These are phyloP conservation scores for Pristionchus mayeri DNA, from an alignment of 2,888 invertebrate species.

Conservation along the genomic window DNA sequence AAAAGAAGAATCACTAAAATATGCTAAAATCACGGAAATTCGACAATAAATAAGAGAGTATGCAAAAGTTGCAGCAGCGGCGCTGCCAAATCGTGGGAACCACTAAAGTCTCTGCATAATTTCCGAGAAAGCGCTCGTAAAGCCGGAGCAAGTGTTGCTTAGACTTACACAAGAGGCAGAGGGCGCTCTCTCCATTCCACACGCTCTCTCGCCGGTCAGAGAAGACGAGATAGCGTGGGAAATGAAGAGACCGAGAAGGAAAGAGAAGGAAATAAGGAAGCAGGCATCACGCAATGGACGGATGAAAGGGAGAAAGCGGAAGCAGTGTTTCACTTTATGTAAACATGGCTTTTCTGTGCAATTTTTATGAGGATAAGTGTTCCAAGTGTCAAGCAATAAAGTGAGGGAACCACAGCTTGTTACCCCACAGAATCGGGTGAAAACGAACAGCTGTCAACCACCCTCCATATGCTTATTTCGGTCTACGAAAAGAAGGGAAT, in stretches of 20 bases:
- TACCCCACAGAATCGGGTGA: neutral
- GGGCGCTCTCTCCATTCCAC: neutral
- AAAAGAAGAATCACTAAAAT: neutral
- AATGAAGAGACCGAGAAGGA: neutral
- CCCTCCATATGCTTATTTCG: conserved; percentile 2
- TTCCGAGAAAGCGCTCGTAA: conserved; percentile 7
- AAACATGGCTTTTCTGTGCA: too few species aligned
- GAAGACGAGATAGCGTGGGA: neutral
- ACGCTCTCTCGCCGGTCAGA: neutral
- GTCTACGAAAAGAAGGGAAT: neutral
- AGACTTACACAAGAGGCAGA: too few species aligned
- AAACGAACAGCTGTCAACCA: neutral
- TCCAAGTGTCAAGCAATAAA: too few species aligned
- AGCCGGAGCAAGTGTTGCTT: neutral
- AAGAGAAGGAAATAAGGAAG: neutral
- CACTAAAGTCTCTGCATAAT: neutral
- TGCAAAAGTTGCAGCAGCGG: too few species aligned
- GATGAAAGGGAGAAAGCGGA: too few species aligned
- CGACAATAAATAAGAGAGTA: neutral
- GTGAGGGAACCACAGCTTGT: too few species aligned
- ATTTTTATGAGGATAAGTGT: too few species aligned
- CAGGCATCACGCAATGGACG: neutral
- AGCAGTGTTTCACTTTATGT: too few species aligned
- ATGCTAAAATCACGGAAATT: neutral
- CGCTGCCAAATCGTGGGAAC: too few species aligned